Conservation (phyloP, 2,888 invertebrate genomes). For the Orthosia gothica region DNA sequence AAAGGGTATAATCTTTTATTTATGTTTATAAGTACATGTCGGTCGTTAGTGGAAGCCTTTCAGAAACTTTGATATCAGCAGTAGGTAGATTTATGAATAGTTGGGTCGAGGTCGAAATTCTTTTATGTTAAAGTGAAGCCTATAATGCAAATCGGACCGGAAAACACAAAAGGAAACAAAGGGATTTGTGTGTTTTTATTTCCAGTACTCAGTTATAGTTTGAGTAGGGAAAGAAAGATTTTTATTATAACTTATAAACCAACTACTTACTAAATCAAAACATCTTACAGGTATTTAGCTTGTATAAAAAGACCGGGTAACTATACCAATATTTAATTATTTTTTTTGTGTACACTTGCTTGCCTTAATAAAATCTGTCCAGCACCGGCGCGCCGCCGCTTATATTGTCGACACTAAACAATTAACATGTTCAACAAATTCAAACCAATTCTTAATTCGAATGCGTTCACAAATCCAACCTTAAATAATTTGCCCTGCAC, state of each 20-base stretch:
- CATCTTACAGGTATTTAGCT: too few relatives aligned
- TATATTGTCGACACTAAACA: neutral
- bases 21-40: conserved; percentile 20
- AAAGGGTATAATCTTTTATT: conserved; percentile 44
- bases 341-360: neutral
- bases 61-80: conserved; percentile 29
- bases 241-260: neutral
- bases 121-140: neutral
- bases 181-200: neutral
- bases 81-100: neutral
- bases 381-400: too few relatives aligned
- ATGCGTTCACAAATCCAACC: neutral
- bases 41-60: conserved; percentile 27
- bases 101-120: neutral
- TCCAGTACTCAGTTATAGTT: neutral
- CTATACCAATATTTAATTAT: neutral
- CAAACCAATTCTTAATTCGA: neutral
- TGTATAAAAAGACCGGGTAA: neutral
- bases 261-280: neutral
- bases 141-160: neutral
- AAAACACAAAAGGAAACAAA: neutral
- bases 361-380: neutral
- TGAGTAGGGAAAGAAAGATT: neutral
- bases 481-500: too few relatives aligned
- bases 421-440: neutral